Evolutionary conservation across 1,140 invertebrate species (phyloP).

Genomic region (Eriocheir sinensis): DNA sequence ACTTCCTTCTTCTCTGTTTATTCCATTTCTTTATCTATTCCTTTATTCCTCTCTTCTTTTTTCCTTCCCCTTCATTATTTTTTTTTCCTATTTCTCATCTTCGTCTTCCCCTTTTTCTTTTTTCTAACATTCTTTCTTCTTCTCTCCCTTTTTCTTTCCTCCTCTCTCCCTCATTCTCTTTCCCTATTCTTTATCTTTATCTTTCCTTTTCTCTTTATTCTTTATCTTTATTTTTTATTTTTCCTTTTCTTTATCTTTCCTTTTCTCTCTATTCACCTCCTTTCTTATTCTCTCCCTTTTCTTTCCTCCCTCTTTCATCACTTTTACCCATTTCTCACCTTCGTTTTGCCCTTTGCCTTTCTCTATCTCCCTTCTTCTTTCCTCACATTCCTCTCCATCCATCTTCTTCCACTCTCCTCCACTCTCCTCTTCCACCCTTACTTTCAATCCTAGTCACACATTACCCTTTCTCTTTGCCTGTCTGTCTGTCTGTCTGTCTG

Average conservation of each 20-base stretch:
- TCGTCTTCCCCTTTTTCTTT: neutral
- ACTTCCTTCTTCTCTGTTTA: neutral
- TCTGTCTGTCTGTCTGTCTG: no score
- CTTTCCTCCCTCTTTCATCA: slow-evolving; percentile 1
- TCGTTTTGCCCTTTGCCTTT: no score
- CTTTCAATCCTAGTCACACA: no score
- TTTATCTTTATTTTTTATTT: neutral
- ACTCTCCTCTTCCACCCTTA: no score
- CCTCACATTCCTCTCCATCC: neutral
- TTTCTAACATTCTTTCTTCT: neutral
- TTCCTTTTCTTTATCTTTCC: neutral
- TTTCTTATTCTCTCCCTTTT: neutral
- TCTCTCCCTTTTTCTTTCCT: neutral
- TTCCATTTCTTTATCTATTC: neutral
- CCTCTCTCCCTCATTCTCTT: neutral
- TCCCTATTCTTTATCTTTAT: neutral
- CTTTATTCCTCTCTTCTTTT: neutral
- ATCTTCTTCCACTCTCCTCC: neutral
- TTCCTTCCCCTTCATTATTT: no score
- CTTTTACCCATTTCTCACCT: neutral
- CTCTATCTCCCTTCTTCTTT: neutral
- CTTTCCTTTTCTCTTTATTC: neutral
- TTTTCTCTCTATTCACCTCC: neutral
- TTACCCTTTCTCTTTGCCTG: no score
- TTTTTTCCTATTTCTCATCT: neutral